Evolutionary conservation across 2,113 vertebrate species (phyloP), one percentile per base, ranked within the genome.

Genomic region (Zapornia atra): DNA sequence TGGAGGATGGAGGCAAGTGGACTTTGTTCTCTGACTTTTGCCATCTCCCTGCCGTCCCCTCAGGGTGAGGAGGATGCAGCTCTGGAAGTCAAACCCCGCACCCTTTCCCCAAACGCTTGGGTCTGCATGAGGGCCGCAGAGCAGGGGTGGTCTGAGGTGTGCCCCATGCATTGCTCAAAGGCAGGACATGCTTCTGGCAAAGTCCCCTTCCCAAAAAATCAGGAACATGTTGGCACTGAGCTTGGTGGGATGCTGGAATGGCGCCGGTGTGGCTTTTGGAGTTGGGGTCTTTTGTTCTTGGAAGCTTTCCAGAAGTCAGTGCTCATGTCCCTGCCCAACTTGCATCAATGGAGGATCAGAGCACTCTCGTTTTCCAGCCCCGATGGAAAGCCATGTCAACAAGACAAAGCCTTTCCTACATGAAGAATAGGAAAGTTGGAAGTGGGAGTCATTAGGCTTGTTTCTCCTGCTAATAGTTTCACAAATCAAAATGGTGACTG

Each of bases 111-210:
- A 82, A 53, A n/a, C 46, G 40, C 25, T 66, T 36, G 11, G 34
- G 5, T 53, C 53, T 15, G 3, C 10, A 1, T 6, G 34, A 31
- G 46, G 42, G 61, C 65, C 42, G 3, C 54, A 71, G 54, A 61
- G 42, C 28, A 15, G 82, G 40, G 40, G 8, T n/a, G 38, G 28
- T 17, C 36, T 28, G 64, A 71, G 29, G 15, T 5, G 7, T 31
- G 28, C 56, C 53, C 15, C 2, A 13, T 7, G 0, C 2, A 0
- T 53, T 4, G 2, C 29, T 25, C 2, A 0, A 34, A 36, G 57
- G 2, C 73, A 19, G 65, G 26, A 18, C 0, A 10, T 53, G 40
- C 38, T 75, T 48, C 46, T 31, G 31, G 68, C 11, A 0, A 17
- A 38, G 54, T 18, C 29, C 26, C 2, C 0, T 78, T 50, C 15